Percentiles rank a stretch among this genome's conserved stretches.
These are phyloP conservation scores for Cydia pomonella DNA, from an alignment of 1,140 invertebrate genomes.

Conservation along the genomic window DNA sequence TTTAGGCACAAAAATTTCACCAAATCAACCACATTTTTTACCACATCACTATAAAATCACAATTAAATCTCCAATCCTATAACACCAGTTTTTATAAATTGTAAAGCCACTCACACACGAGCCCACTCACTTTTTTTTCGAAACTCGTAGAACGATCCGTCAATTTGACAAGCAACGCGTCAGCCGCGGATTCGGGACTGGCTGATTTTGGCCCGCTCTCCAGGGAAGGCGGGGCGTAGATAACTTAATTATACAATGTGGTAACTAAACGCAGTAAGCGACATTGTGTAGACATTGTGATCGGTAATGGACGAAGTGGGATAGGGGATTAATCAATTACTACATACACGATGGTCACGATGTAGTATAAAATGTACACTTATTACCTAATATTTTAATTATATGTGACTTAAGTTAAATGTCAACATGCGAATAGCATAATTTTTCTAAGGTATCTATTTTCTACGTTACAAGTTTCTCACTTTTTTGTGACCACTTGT, in stretches of 20 bases:
- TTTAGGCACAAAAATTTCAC: background rate
- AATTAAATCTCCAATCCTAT: too few species aligned
- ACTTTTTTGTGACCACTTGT: too few species aligned
- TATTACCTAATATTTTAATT: too few species aligned
- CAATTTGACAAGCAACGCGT: background rate
- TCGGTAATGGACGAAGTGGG: too few species aligned
- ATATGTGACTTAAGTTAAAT: too few species aligned
- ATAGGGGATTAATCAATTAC: background rate
- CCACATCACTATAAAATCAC: background rate
- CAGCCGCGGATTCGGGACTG: background rate
- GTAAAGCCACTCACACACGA: background rate
- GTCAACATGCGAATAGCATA: too few species aligned
- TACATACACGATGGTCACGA: too few species aligned
- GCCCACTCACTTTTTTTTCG: background rate
- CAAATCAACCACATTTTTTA: background rate
- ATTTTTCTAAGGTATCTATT: too few species aligned
- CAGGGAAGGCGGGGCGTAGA: background rate
- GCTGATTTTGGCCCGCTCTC: background rate
- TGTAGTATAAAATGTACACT: too few species aligned
- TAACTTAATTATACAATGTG: background rate
- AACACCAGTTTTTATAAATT: background rate
- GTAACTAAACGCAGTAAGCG: background rate
- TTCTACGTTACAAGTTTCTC: too few species aligned
- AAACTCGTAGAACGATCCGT: background rate
- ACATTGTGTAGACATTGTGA: background rate